A percentile compares a stretch with the other conserved stretches of the same genome.
These are phyloP conservation scores for Rhincodon typus DNA, from an alignment of 2,797 vertebrate genomes.

Conservation along the genomic window DNA sequence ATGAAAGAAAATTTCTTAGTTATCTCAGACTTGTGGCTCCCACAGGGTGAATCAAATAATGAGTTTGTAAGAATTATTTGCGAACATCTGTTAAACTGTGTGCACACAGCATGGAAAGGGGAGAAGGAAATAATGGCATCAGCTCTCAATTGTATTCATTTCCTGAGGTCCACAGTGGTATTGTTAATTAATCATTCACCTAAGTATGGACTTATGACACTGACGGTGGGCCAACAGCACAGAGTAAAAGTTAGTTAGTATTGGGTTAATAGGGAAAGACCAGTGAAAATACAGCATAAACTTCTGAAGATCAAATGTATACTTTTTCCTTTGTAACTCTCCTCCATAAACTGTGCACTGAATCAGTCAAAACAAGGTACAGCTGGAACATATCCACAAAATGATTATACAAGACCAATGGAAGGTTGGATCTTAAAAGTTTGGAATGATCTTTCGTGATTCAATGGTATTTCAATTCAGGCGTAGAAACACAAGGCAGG, in stretches of 20 bases:
- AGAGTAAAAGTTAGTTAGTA: not conserved
- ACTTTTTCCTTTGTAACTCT: not conserved
- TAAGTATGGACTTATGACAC: not conserved
- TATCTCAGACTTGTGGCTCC: not conserved
- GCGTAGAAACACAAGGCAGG: too few relatives aligned
- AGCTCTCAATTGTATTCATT: not conserved
- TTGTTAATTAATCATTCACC: not conserved
- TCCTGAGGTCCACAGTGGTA: not conserved
- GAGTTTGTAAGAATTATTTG: not conserved
- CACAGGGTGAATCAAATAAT: not conserved
- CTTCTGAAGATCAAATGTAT: not conserved
- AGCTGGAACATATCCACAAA: not conserved
- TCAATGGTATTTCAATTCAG: not conserved
- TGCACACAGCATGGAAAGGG: not conserved
- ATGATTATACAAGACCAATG: not conserved
- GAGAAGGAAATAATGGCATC: not conserved
- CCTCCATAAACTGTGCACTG: not conserved
- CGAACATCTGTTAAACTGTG: not conserved
- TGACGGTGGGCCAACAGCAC: not conserved
- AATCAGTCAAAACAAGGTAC: not conserved
- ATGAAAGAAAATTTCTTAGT: not conserved
- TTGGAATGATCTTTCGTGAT: not conserved
- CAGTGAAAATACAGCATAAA: not conserved
- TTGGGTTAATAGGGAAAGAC: not conserved
- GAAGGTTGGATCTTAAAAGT: not conserved